phyloP scores from a whole-genome alignment of 2,888 invertebrate species.

The Eurytoma adleriae region DNA sequence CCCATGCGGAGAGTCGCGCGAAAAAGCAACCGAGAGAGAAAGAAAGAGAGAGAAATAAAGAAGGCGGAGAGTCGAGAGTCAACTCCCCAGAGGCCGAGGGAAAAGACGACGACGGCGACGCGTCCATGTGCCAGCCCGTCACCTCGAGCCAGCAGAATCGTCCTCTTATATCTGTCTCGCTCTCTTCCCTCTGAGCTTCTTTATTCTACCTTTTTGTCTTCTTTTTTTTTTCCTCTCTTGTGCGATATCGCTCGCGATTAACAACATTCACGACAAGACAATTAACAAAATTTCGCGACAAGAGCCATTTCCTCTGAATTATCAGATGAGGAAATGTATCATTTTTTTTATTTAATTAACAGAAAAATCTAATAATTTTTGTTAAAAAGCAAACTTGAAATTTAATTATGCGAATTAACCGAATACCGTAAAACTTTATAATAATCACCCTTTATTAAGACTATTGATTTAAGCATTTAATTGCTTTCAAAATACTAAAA shows the following conservation, averaged over 20 bases:
- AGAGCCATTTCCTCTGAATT: too few relatives aligned
- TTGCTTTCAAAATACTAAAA: too few relatives aligned
- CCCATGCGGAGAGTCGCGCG: slow-evolving; percentile 34
- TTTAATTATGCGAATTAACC: too few relatives aligned
- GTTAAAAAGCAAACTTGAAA: too few relatives aligned
- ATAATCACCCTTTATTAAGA: too few relatives aligned
- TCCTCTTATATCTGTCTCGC: slow-evolving; percentile 30
- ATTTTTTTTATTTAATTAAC: neutral
- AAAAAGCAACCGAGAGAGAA: neutral
- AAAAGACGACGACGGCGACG: slow-evolving; percentile 8
- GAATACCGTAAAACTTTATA: too few relatives aligned
- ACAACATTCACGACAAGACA: too few relatives aligned
- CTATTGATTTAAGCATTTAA: too few relatives aligned
- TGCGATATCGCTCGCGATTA: too few relatives aligned
- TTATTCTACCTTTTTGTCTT: neutral
- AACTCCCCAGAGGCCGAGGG: slow-evolving; percentile 37
- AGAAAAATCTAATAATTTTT: neutral
- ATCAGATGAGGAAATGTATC: neutral
- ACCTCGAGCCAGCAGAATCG: neutral
- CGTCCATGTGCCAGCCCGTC: slow-evolving; percentile 3
- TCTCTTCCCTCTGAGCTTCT: slow-evolving; percentile 37
- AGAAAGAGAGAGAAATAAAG: slow-evolving; percentile 3
- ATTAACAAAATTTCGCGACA: too few relatives aligned
- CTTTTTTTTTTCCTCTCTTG: neutral
- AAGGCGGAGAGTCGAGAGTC: slow-evolving; percentile 36